Conservation (phyloP, 1,140 invertebrate genomes). For the Bombus impatiens region DNA sequence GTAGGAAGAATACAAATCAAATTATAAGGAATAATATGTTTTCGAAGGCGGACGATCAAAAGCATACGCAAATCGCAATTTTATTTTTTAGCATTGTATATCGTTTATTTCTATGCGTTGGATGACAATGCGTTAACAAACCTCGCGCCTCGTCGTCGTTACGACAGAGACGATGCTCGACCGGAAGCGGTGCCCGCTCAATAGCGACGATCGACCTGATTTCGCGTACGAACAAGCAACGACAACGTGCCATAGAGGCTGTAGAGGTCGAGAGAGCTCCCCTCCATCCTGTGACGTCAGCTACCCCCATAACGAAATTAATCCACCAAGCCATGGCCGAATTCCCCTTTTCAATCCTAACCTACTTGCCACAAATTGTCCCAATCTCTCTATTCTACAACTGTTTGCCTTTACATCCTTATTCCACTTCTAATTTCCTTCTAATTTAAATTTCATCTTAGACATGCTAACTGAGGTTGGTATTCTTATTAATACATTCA, state of each 20-base stretch:
- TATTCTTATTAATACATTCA: background rate
- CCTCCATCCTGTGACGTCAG: slow-evolving; percentile 53
- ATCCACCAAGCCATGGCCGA: slow-evolving; percentile 14
- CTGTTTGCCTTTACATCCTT: background rate
- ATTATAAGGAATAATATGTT: background rate
- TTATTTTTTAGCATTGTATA: background rate
- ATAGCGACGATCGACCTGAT: slow-evolving; percentile 60
- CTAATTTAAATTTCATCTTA: background rate
- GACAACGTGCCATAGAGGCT: background rate
- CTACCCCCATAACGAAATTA: slow-evolving; percentile 39
- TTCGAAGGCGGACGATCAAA: no score
- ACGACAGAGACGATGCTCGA: slow-evolving; percentile 28
- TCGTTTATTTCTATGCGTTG: background rate
- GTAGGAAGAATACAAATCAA: background rate
- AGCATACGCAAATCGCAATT: no score
- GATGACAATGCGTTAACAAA: background rate
- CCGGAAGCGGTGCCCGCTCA: slow-evolving; percentile 42
- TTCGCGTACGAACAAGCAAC: slow-evolving; percentile 35
- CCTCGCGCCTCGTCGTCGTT: background rate
- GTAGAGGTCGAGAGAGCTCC: slow-evolving; percentile 10
- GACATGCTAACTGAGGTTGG: rapidly evolving
- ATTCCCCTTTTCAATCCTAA: slow-evolving; percentile 37
- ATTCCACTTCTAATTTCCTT: background rate
- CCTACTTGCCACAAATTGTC: slow-evolving; percentile 6
- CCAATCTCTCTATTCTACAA: background rate